A percentile compares a stretch with the other conserved stretches of the same genome.
Conservation (phyloP, 2,797 vertebrate species). For the Perdix hodgsoniae region DNA sequence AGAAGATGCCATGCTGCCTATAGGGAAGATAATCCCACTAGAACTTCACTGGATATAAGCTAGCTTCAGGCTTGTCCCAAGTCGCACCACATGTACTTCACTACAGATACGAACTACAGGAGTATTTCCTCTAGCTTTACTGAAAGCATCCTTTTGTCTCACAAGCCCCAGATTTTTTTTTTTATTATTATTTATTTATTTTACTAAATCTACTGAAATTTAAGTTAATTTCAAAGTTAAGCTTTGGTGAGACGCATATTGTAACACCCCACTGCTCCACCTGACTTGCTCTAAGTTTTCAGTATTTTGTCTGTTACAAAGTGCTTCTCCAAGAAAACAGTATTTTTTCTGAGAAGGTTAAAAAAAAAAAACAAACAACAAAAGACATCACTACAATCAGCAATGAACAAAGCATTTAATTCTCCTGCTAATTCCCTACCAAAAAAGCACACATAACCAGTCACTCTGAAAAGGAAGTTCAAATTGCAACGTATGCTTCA, state of each 20-base stretch:
- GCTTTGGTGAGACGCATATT: not conserved
- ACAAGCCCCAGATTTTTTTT: fast-evolving
- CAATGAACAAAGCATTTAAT: not conserved
- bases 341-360: not conserved
- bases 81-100: not conserved
- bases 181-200: not conserved
- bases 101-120: fast-evolving
- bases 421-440: not conserved
- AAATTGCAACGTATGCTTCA: not conserved
- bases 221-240: no score
- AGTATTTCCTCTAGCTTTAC: not conserved
- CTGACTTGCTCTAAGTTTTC: not conserved
- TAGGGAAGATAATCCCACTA: fast-evolving
- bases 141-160: not conserved
- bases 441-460: not conserved
- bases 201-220: not conserved
- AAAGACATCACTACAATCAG: not conserved
- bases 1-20: fast-evolving
- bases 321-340: not conserved
- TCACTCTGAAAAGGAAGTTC: not conserved
- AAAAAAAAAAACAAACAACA: not conserved
- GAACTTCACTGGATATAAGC: not conserved
- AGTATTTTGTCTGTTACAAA: not conserved
- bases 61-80: not conserved
- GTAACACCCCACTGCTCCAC: fast-evolving